A percentile compares a stretch with the other conserved stretches of the same genome.
phyloP scores from a whole-genome alignment of 2,888 invertebrate genomes.

The Nymphalis urticae region DNA sequence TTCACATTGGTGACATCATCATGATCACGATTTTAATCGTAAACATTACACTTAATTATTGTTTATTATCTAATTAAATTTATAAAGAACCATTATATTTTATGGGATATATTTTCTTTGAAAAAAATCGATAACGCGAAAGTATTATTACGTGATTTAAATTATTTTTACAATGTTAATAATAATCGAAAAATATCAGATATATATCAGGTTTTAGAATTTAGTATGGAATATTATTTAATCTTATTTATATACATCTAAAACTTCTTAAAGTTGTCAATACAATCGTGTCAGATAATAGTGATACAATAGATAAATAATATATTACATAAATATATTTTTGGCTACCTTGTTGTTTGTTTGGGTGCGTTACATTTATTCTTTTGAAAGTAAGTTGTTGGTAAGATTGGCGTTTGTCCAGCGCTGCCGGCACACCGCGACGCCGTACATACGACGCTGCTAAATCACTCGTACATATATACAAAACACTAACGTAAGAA shows the following conservation, averaged over 20 bases:
- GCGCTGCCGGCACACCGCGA: slow-evolving; percentile 44
- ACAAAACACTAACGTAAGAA: slow-evolving; percentile 42
- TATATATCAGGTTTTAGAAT: too few relatives aligned
- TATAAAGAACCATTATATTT: not conserved
- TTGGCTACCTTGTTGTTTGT: slow-evolving; percentile 22
- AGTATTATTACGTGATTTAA: too few relatives aligned
- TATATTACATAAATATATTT: not conserved
- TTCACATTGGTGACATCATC: slow-evolving; percentile 32
- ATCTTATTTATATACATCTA: too few relatives aligned
- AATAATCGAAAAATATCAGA: too few relatives aligned
- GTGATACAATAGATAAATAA: not conserved
- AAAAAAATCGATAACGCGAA: too few relatives aligned
- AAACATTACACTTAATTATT: slow-evolving; percentile 27
- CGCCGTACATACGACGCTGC: slow-evolving; percentile 29
- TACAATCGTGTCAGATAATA: too few relatives aligned
- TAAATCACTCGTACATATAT: slow-evolving; percentile 48
- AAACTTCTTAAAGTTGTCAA: too few relatives aligned
- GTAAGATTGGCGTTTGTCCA: slow-evolving; percentile 54
- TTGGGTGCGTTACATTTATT: slow-evolving; percentile 27
- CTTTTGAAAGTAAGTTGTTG: slow-evolving; percentile 40
- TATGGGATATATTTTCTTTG: not conserved
- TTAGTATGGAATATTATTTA: too few relatives aligned
- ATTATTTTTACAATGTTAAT: too few relatives aligned
- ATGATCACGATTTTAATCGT: slow-evolving; percentile 34
- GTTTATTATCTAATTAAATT: not conserved